phyloP scores from a whole-genome alignment of 2,888 invertebrate genomes.

The Julus scandinavius region DNA sequence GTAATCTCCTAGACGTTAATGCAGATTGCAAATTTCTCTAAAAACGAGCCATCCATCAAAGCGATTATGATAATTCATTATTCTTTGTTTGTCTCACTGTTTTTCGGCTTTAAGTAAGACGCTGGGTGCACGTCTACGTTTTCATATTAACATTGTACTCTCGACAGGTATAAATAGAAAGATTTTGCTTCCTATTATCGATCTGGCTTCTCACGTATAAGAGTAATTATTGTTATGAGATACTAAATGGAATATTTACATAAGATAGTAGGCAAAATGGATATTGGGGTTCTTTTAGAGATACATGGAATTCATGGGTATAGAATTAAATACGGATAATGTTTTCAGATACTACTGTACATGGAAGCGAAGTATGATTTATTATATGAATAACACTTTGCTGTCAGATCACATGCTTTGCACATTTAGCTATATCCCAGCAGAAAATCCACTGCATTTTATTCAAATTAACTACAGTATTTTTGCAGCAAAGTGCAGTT shows the following conservation, averaged over 20 bases:
- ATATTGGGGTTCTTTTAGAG: too few species aligned
- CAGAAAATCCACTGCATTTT: too few species aligned
- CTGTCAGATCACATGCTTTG: too few species aligned
- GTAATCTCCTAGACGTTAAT: not conserved
- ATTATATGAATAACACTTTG: too few species aligned
- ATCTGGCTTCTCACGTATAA: not conserved
- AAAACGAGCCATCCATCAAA: not conserved
- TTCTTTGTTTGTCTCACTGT: not conserved
- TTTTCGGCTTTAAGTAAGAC: not conserved
- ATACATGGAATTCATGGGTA: too few species aligned
- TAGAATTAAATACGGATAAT: too few species aligned
- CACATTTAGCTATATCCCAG: too few species aligned
- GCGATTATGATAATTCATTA: slow-evolving; percentile 1
- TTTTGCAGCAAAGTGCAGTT: too few species aligned
- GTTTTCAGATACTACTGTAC: too few species aligned
- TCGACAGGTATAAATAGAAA: not conserved
- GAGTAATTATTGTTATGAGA: not conserved
- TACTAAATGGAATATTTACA: not conserved
- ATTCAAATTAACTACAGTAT: too few species aligned
- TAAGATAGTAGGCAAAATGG: too few species aligned
- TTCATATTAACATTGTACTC: not conserved
- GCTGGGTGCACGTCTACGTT: not conserved
- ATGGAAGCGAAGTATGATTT: too few species aligned
- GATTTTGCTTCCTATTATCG: not conserved
- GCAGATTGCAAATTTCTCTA: not conserved